A percentile compares a stretch with the other conserved stretches of the same genome.
Evolutionary conservation across 2,888 invertebrate genomes (phyloP).

Genomic region (Oligia latruncula): DNA sequence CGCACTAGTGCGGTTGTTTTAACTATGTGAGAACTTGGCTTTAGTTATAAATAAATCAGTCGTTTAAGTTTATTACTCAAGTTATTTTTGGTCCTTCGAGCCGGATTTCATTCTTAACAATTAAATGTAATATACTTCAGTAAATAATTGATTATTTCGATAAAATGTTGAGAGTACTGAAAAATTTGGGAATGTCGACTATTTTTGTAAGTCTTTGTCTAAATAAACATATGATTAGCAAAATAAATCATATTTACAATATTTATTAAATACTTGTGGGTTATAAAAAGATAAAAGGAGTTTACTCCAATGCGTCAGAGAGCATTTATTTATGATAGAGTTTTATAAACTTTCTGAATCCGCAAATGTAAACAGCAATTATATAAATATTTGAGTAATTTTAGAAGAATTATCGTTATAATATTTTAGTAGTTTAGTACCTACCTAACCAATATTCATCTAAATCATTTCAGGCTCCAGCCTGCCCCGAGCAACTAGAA

Average conservation of each 20-base stretch:
- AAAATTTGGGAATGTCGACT: background rate
- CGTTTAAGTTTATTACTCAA: too few species aligned
- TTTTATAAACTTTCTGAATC: slow-evolving; percentile 15
- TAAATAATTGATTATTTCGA: background rate
- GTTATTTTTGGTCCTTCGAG: slow-evolving; percentile 4
- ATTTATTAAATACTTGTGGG: slow-evolving; percentile 11
- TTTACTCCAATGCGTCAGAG: background rate
- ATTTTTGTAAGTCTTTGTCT: background rate
- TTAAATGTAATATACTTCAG: background rate
- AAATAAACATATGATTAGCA: background rate
- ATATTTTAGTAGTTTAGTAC: background rate
- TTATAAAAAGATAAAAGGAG: slow-evolving; percentile 38
- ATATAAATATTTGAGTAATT: slow-evolving; percentile 23
- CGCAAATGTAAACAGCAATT: background rate
- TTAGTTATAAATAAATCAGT: background rate
- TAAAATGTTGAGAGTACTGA: background rate
- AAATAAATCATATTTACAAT: slow-evolving; percentile 8
- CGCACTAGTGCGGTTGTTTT: slow-evolving; percentile 7
- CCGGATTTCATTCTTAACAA: background rate
- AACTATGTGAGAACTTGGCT: background rate
- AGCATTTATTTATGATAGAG: slow-evolving; percentile 4
- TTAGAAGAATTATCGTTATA: slow-evolving; percentile 1
- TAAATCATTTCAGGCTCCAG: background rate
- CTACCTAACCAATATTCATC: background rate
- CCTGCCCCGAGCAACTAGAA: background rate